Evolutionary conservation across 2,113 vertebrate species (phyloP), one percentile per base, ranked within the genome.

Genomic region (Myanophis thanlyinensis): DNA sequence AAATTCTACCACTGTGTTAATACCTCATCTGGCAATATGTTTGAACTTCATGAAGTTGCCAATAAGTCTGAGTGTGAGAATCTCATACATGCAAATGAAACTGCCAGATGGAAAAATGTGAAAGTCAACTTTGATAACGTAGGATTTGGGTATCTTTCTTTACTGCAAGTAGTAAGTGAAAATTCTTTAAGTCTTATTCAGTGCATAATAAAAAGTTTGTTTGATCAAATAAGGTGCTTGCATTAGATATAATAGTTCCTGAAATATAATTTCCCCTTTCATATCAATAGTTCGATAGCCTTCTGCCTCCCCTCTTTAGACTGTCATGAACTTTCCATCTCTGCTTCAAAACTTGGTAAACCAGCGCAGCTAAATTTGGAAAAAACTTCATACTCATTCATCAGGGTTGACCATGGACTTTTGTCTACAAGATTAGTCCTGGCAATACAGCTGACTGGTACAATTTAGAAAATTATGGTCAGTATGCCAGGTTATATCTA

Each of bases 61-160:
- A 97, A 99, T 94, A 94, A 35, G 0, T 93, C 92, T 1, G 94
- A 98, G 0, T 99, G 99, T 96, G 0, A 87, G 91, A 97, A 97
- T 4, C 94, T 97, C 52, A 97, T 98, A 95, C 94, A 95, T 3
- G 97, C 93, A 95, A 99, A 98, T 48, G 93, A 97, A 96, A 98
- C 98, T 5, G 97, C 97, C 56, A 95, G 96, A 25, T 99, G 98
- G 99, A 99, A 98, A 95, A 99, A 98, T 11, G 94, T 98, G 89
- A 99, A 99, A 97, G 98, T 99, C 90, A 99, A 99, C 97, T 99
- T 99, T 96, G 99, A 99, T 97, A 98, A 99, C 20, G 99, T 99
- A 52, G 99, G 98, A 93, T 97, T 98, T 92, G 99, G 99, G 88
- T 99, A 99, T 95, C 98, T 99, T 93, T 99, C 99, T 91, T 96